A percentile compares a stretch with the other conserved stretches of the same genome.
Evolutionary conservation across 2,113 vertebrate species (phyloP).

Genomic region (Poeciliopsis prolifica): DNA sequence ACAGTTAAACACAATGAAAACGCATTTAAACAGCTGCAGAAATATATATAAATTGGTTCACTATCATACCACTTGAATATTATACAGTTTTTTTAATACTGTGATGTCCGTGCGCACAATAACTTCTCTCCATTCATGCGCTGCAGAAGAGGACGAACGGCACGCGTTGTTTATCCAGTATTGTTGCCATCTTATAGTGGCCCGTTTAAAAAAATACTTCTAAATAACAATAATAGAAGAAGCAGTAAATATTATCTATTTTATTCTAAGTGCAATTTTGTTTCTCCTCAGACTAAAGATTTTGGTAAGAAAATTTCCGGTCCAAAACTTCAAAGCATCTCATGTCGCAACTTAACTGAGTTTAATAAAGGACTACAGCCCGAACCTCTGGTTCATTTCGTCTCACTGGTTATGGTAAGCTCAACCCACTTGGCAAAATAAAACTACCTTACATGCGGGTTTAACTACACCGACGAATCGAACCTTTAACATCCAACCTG

Average conservation of each 20-base stretch:
- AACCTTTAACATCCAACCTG: not conserved
- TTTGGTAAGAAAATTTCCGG: not conserved
- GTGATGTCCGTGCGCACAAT: not conserved
- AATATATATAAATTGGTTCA: fast-evolving
- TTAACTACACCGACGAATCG: too few relatives aligned
- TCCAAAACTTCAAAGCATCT: not conserved
- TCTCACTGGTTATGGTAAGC: not conserved
- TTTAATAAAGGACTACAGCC: not conserved
- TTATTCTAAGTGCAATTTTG: not conserved
- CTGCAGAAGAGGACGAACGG: constrained; percentile 13
- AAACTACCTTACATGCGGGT: not conserved
- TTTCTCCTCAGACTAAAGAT: not conserved
- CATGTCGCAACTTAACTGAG: constrained; percentile 15
- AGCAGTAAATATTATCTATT: not conserved
- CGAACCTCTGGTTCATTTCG: not conserved
- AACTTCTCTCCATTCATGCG: constrained; percentile 49
- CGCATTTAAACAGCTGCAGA: not conserved
- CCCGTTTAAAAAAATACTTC: too few relatives aligned
- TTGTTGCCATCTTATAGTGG: too few relatives aligned
- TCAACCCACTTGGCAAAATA: constrained; percentile 31
- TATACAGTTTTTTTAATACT: not conserved
- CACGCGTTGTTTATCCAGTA: not conserved
- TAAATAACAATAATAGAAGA: not conserved
- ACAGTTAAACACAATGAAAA: not conserved
- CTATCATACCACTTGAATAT: not conserved